A percentile compares a stretch with the other conserved stretches of the same genome.
These are phyloP conservation scores for Drosophila funebris DNA, from an alignment of 1,140 invertebrate species.

Conservation along the genomic window DNA sequence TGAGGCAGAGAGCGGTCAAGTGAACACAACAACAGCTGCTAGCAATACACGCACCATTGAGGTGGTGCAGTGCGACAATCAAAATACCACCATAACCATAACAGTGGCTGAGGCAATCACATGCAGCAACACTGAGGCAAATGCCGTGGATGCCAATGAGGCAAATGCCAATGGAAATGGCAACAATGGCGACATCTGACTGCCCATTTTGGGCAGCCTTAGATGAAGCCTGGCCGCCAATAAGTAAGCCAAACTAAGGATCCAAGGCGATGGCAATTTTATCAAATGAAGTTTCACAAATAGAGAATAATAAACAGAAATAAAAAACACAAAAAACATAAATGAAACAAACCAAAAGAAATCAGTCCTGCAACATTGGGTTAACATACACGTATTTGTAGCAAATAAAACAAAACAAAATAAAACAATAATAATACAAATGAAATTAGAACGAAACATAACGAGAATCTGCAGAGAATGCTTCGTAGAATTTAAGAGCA, in stretches of 20 bases:
- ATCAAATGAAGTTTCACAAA: slow-evolving; percentile 39
- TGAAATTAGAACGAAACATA: slow-evolving; percentile 43
- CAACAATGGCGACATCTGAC: slow-evolving; percentile 73
- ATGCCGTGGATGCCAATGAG: slow-evolving; percentile 54
- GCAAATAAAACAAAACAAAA: slow-evolving; percentile 20
- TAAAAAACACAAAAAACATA: not conserved
- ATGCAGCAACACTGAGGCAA: slow-evolving; percentile 2
- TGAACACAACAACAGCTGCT: slow-evolving; percentile 44
- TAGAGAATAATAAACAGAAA: too few relatives aligned
- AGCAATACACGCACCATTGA: slow-evolving; percentile 76
- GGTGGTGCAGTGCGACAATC: slow-evolving; percentile 78
- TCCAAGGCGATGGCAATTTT: slow-evolving; percentile 34
- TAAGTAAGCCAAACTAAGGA: slow-evolving; percentile 43
- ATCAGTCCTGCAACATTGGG: slow-evolving; percentile 79
- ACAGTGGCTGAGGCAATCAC: slow-evolving; percentile 63
- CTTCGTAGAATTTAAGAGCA: slow-evolving; percentile 74
- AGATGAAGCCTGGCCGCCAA: slow-evolving; percentile 60
- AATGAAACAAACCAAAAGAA: slow-evolving; percentile 35
- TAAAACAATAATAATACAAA: slow-evolving; percentile 22
- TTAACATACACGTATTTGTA: slow-evolving; percentile 78
- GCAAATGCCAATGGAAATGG: slow-evolving; percentile 58
- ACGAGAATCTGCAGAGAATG: slow-evolving; percentile 46
- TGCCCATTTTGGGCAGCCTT: slow-evolving; percentile 76
- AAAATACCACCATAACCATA: slow-evolving; percentile 73
- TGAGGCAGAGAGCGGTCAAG: slow-evolving; percentile 60